These are phyloP conservation scores for Glaucomys volans DNA, from an alignment of 2,113 vertebrate genomes.

Conservation along the genomic window DNA sequence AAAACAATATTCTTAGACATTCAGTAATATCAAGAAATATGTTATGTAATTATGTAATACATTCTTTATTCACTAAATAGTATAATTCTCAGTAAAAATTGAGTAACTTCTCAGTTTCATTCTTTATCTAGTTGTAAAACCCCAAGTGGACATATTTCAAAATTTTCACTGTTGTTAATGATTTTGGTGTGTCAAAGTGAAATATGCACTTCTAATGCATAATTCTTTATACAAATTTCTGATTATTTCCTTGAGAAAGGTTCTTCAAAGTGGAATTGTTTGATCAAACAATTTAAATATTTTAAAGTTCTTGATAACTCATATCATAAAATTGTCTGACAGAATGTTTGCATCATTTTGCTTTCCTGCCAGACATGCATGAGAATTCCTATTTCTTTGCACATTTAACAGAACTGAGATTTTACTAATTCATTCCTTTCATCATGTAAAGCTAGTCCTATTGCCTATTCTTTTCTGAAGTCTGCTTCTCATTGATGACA, in stretches of 20 bases:
- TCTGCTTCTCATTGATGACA: not conserved
- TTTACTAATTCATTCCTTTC: not conserved
- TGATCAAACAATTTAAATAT: not conserved
- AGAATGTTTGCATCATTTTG: not conserved
- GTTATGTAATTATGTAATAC: not conserved
- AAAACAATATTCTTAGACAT: not conserved
- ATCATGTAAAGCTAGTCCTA: not conserved
- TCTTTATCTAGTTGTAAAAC: not conserved
- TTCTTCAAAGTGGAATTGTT: not conserved
- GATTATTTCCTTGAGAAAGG: conserved; percentile 31
- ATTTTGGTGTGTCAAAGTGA: not conserved
- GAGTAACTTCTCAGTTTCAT: not conserved
- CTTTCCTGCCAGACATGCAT: not conserved
- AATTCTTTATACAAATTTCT: not conserved
- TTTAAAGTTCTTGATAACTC: not conserved
- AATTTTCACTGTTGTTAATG: not conserved
- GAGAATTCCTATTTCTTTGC: not conserved
- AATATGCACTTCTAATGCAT: not conserved
- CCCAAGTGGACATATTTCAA: not conserved
- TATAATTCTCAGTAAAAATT: conserved; percentile 7
- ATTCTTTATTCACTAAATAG: not conserved
- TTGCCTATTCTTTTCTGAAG: not conserved
- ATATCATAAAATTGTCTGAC: not conserved
- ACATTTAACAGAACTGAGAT: not conserved
- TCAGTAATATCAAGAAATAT: not conserved